Conservation (phyloP, 2,113 vertebrate species). For the Nothoprocta pentlandii region DNA sequence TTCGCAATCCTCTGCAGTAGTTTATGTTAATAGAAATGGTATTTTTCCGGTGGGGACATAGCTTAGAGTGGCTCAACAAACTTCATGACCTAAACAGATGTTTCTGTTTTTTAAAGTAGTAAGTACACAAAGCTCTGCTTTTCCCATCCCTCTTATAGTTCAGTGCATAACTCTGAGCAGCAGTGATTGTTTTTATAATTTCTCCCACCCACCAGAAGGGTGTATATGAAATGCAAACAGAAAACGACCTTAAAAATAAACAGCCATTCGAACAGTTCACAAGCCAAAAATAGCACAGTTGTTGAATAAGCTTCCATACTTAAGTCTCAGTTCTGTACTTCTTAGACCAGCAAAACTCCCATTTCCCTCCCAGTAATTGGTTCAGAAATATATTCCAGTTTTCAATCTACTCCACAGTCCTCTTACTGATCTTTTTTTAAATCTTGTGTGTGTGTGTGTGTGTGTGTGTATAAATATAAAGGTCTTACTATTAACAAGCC, state of each 20-base stretch:
- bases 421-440: neutral
- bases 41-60: neutral
- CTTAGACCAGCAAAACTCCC: neutral
- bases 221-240: slow-evolving; percentile 45
- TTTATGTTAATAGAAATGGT: neutral
- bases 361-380: neutral
- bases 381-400: neutral
- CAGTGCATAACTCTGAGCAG: neutral
- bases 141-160: neutral
- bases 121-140: slow-evolving; percentile 27
- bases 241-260: slow-evolving; percentile 60
- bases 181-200: slow-evolving; percentile 21
- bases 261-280: neutral
- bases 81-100: slow-evolving; percentile 56
- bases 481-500: neutral
- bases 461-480: neutral
- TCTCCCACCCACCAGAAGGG: slow-evolving; percentile 53
- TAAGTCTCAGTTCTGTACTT: neutral
- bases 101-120: slow-evolving; percentile 11
- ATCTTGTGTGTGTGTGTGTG: neutral
- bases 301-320: neutral
- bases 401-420: neutral
- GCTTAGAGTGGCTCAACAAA: slow-evolving; percentile 17
- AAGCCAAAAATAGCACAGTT: slow-evolving; percentile 45
- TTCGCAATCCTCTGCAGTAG: slow-evolving; percentile 1